Evolutionary conservation across 2,113 vertebrate genomes (phyloP).

Genomic region (Leuciscus idus): DNA sequence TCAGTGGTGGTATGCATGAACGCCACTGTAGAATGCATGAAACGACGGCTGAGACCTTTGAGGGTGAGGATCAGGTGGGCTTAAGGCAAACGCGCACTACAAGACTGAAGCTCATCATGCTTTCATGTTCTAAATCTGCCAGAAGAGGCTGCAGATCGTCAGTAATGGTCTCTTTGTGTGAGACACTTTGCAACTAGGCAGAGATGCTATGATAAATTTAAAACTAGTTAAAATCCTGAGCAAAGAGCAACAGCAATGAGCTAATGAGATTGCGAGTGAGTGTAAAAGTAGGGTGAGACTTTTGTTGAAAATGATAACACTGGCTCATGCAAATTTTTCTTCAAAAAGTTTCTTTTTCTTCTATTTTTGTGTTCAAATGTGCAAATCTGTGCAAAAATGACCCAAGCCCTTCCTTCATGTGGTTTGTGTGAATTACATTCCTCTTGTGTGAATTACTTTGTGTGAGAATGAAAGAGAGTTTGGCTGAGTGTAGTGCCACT

Average conservation of each 20-base stretch:
- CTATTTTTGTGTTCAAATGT: neutral
- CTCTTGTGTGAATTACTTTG: neutral
- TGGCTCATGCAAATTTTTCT: neutral
- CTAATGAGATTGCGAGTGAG: neutral
- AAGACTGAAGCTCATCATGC: neutral
- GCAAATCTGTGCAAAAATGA: neutral
- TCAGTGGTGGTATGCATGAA: slow-evolving; percentile 54
- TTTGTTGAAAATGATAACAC: neutral
- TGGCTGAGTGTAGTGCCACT: neutral
- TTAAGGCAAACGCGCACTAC: neutral
- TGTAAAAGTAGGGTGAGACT: no score
- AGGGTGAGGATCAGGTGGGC: neutral
- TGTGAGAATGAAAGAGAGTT: neutral
- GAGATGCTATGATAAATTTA: neutral
- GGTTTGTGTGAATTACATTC: neutral
- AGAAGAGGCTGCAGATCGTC: neutral
- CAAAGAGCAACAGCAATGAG: neutral
- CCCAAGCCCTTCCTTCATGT: neutral
- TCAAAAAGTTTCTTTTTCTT: neutral
- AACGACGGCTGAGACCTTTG: neutral
- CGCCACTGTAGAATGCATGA: slow-evolving; percentile 45
- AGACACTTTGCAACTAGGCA: neutral
- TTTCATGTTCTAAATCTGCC: slow-evolving; percentile 24
- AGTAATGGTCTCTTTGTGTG: neutral
- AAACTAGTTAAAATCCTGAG: neutral